Evolutionary conservation across 2,797 vertebrate genomes (phyloP), one percentile per base, ranked within the genome.

Genomic region (Numenius phaeopus): DNA sequence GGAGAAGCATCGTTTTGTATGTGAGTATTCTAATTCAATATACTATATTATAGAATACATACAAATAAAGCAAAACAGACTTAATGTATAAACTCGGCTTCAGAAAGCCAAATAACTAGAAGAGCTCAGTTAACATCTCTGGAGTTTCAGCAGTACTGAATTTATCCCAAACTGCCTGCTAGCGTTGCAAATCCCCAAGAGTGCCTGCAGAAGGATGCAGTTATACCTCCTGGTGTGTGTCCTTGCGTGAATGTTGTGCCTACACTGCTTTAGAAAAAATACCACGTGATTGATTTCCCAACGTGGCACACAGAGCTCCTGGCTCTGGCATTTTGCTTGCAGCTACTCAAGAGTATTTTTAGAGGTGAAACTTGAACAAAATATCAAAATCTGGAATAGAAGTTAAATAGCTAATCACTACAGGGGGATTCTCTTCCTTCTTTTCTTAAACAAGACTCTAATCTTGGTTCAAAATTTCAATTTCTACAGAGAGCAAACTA

Each of bases 361-460:
- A 59, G 59, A 66, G 47, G 23, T 57, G 40, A 92, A 83, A 77
- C 10, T 17, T 70, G 37, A 42, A 67, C 5, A 49, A 76, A 55
- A 42, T 22, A 69, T 39, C 5, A 21, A 72, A 76, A 71, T 50
- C 10, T 69, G 24, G 46, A 58, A 66, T 29, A 55, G 10, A 70
- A 75, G 11, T 40, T 47, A 77, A 86, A 50, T 26, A 66, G 40
- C 15, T 84, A 22, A 46, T 85, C 7, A 22, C 34, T 50, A 20
- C 10, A 40, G 3, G 13, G 2, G 6, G 1, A 1, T 11, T 76
- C 1, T 73, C 23, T 64, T 75, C 42, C 7, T 64, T 82, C 17
- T 10, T 44, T 82, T 88, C 92, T 80, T 15, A 79, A 87, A 64
- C 6, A 14, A 30, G 3, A 26, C 18, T 90, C 29, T 58, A 82